Base-by-base conservation (phyloP, 1,140 invertebrate genomes). In the Drosophila baimaii region DNA sequence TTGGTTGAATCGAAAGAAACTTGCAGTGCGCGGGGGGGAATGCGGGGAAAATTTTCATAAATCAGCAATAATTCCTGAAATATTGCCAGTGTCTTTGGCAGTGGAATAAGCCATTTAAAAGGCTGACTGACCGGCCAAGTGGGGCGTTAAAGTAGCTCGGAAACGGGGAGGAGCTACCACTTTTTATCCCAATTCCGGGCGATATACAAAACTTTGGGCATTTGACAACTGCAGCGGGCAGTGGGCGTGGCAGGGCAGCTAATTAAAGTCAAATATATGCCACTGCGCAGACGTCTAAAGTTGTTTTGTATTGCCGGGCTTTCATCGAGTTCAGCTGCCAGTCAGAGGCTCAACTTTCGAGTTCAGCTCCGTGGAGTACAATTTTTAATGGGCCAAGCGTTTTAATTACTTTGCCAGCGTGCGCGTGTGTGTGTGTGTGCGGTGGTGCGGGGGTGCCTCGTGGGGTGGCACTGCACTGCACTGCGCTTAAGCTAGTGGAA, bases 341-440 rank as follows among this genome's bases (percentile, higher is more conserved):
- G 80, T 79, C 79, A 46, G 80, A 83, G 69, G 77, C 80, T 74
- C 77, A 88, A 89, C 81, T 83, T 89, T 89, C 79, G 84, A 89
- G 84, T 80, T 89, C 81, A 81, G 81, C 77, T 89, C 84, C 56
- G 69, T 89, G 73, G 84, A 89, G 84, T 89, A 66, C 63, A 79
- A 89, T 84, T 89, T 89, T 89, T 89, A 89, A 89, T 89, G 80
- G 84, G 86, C 84, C 81, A 89, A 89, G 84, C 84, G 68, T 90
- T 89, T 89, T 89, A 89, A 89, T 89, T 89, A 89, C 84, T 89
- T 89, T 84, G 57, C 73, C 44, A 72, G 76, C 52, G 29, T 31
- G 37, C 29, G 15, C 12, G 33, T 27, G 43, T 29, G 61, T 25
- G 47, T 41, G 55, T 55, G 37, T 63, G 43, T n/a, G 44, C 33